phyloP scores from a whole-genome alignment of 1,140 invertebrate species.

The Cherax quadricarinatus region DNA sequence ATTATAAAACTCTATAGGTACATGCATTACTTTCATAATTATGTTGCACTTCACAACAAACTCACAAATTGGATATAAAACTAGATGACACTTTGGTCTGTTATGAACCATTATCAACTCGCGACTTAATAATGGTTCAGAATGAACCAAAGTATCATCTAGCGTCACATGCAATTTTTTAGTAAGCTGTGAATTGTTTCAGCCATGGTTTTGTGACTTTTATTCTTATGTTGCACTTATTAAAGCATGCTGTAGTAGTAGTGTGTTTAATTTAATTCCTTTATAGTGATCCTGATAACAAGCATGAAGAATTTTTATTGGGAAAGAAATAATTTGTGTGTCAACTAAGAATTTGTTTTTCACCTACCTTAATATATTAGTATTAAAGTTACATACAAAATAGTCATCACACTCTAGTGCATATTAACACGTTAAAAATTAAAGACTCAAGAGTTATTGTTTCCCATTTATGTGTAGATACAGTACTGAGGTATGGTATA shows the following conservation, averaged over 20 bases:
- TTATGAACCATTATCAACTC: too few species aligned
- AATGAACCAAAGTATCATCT: too few species aligned
- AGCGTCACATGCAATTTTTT: too few species aligned
- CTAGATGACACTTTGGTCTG: too few species aligned
- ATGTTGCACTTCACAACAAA: too few species aligned
- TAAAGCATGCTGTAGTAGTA: slow-evolving; percentile 54
- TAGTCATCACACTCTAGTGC: not conserved
- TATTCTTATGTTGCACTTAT: slow-evolving; percentile 30
- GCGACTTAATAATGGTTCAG: too few species aligned
- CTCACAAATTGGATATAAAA: too few species aligned
- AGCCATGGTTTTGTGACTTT: too few species aligned
- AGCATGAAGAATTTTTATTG: slow-evolving; percentile 1
- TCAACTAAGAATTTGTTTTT: not conserved
- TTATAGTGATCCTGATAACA: slow-evolving; percentile 33
- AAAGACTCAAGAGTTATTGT: not conserved
- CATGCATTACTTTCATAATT: slow-evolving; percentile 13
- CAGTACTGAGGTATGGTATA: not conserved
- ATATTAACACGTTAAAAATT: not conserved
- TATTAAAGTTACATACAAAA: too few species aligned
- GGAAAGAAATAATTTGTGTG: not conserved
- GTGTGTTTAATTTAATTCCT: slow-evolving; percentile 57
- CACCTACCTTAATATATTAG: too few species aligned
- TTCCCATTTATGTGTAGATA: not conserved
- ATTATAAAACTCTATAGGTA: slow-evolving; percentile 16
- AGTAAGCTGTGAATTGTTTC: too few species aligned